Evolutionary conservation across 2,113 vertebrate species (phyloP), one percentile per base, ranked within the genome.

Genomic region (Cyprinodon tularosa): DNA sequence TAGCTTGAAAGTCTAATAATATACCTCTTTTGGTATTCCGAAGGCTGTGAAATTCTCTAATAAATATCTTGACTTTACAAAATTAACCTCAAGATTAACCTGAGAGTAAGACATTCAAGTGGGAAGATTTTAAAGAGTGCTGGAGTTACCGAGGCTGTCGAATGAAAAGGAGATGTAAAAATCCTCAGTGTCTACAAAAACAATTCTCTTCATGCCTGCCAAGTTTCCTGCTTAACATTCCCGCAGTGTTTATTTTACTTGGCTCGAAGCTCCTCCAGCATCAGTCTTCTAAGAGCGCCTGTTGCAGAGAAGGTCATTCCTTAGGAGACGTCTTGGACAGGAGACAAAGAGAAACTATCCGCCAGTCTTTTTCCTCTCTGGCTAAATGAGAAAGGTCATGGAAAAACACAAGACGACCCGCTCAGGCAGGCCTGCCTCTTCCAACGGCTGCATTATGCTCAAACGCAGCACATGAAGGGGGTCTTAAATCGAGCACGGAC

Each of bases 241-340:
- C 64, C 62, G 22, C 84, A 84, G 83, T 94, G 93, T 94, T 94
- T 94, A 92, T 94, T 94, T 94, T 75, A 91, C 86, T 93, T 94
- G 93, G 93, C 90, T 85, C 66, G 67, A 82, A 74, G 83, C 77
- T 71, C 80, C 78, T 88, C 75, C 76, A 69, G 76, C 92, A 93
- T 93, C 92, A 84, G 88, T 88, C 91, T 92, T 82, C 83, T 77
- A 81, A 80, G 88, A 88, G 85, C 17, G 68, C 73, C 81, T 80
- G 70, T 29, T 81, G 82, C 68, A 81, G 83, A 74, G 79, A 88
- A 90, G 88, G 84, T 89, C 85, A 88, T 88, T 88, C 81, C 79
- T 88, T 77, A 74, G 77, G 80, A 88, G 78, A 86, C 81, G 71
- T 81, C 76, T 72, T 68, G 64, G 73, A 87, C 72, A 59, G 80